These are phyloP conservation scores for Leptopilina drosophilae DNA, from an alignment of 2,888 invertebrate genomes.

Conservation along the genomic window DNA sequence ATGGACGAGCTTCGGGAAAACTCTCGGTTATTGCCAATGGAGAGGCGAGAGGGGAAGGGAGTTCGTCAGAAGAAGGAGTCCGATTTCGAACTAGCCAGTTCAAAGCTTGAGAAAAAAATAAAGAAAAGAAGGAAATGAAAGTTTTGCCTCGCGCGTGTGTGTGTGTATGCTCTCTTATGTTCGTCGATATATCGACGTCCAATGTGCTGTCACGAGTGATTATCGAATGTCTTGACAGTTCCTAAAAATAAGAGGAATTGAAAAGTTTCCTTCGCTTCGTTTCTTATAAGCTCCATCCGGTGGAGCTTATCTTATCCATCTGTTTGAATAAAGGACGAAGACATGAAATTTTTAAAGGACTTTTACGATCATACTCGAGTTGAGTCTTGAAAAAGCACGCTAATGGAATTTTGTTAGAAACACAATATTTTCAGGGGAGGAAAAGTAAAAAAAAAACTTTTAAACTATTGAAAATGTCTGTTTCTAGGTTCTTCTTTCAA, in stretches of 20 bases:
- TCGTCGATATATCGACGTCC: conserved; percentile 35
- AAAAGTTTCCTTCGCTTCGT: conserved; percentile 32
- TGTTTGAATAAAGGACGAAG: conserved; percentile 22
- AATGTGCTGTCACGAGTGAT: conserved; percentile 27
- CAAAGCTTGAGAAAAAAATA: neutral
- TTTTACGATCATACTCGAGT: neutral
- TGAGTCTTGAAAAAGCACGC: neutral
- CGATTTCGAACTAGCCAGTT: conserved; percentile 37
- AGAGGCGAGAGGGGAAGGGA: neutral
- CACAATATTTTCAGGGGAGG: no score
- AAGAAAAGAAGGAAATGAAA: conserved; percentile 25
- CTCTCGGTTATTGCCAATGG: conserved; percentile 58
- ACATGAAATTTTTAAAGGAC: conserved; percentile 20
- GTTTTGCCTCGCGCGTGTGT: neutral
- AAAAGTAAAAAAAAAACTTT: no score
- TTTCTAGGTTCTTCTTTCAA: no score
- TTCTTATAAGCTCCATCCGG: conserved; percentile 10
- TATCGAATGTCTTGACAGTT: conserved; percentile 40
- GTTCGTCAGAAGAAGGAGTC: conserved; percentile 32
- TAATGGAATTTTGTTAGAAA: conserved; percentile 1
- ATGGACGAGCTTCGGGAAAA: conserved; percentile 68
- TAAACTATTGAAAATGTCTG: no score
- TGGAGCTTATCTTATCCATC: conserved; percentile 29
- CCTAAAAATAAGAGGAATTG: conserved; percentile 44
- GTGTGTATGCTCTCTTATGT: neutral